Conservation (phyloP, 1,140 invertebrate genomes). For the Periplaneta americana region DNA sequence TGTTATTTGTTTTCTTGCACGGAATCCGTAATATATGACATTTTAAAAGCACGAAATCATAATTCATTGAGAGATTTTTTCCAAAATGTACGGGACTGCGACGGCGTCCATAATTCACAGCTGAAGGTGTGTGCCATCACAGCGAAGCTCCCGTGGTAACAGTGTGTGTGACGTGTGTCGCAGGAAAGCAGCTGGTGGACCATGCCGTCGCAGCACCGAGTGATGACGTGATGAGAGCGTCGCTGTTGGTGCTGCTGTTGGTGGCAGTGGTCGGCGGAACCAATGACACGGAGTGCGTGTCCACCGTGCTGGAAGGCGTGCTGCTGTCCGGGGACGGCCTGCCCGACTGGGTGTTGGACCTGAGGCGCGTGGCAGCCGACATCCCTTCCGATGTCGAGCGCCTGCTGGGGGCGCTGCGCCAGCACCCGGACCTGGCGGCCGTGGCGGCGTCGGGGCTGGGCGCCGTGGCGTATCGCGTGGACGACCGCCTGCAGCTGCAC, state of each 20-base stretch:
- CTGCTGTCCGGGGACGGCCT: neutral
- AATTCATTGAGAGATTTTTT: too few species aligned
- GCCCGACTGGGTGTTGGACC: neutral
- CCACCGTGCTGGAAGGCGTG: neutral
- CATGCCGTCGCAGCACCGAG: neutral
- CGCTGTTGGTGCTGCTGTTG: neutral
- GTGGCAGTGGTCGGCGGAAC: neutral
- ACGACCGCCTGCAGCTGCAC: neutral
- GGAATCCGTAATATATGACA: too few species aligned
- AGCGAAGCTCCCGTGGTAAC: too few species aligned
- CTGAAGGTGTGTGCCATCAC: too few species aligned
- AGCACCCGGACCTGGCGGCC: neutral
- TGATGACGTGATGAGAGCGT: constrained; percentile 3
- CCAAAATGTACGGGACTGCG: too few species aligned
- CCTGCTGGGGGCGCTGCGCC: neutral
- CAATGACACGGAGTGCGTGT: neutral
- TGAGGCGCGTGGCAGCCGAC: neutral
- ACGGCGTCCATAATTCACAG: too few species aligned
- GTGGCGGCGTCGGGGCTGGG: neutral
- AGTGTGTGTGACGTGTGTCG: too few species aligned
- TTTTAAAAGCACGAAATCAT: too few species aligned
- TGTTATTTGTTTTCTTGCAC: too few species aligned
- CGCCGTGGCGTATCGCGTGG: neutral
- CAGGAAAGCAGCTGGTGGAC: neutral
- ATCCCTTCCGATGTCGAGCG: neutral